Evolutionary conservation across 2,888 invertebrate species (phyloP).

Genomic region (Parelbella ahira): DNA sequence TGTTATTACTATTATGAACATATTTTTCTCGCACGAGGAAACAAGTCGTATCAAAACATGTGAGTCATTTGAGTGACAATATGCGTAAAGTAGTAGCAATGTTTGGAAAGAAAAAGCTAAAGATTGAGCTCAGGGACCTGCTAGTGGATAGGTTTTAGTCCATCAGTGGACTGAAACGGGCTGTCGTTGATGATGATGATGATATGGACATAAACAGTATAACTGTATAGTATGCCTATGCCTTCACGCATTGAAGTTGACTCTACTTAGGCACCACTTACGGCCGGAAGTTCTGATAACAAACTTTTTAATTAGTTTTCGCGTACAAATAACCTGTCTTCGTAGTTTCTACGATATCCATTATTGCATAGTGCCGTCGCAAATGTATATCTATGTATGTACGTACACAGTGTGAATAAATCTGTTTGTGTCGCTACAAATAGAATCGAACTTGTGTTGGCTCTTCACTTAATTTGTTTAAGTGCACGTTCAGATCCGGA

Average conservation of each 20-base stretch:
- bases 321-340: constrained; percentile 76
- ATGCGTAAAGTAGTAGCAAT: too few relatives aligned
- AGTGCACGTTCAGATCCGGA: too few relatives aligned
- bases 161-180: too few relatives aligned
- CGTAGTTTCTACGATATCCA: constrained; percentile 54
- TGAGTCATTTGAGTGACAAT: too few relatives aligned
- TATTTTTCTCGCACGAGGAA: too few relatives aligned
- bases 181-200: too few relatives aligned
- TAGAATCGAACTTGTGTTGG: constrained; percentile 31
- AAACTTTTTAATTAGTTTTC: constrained; percentile 80
- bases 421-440: constrained; percentile 43
- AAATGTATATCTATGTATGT: constrained; percentile 26
- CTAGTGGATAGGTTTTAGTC: too few relatives aligned
- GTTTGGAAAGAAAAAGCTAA: too few relatives aligned
- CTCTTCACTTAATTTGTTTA: constrained; percentile 1
- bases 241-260: constrained; percentile 57
- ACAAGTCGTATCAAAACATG: too few relatives aligned
- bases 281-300: constrained; percentile 60
- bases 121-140: too few relatives aligned
- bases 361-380: constrained; percentile 19
- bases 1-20: constrained; percentile 9
- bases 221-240: too few relatives aligned
- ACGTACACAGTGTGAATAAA: constrained; percentile 51
- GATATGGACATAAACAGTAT: too few relatives aligned
- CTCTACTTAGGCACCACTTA: constrained; percentile 62